Conservation (phyloP, 2,113 vertebrate species). For the Syrmaticus mikado region DNA sequence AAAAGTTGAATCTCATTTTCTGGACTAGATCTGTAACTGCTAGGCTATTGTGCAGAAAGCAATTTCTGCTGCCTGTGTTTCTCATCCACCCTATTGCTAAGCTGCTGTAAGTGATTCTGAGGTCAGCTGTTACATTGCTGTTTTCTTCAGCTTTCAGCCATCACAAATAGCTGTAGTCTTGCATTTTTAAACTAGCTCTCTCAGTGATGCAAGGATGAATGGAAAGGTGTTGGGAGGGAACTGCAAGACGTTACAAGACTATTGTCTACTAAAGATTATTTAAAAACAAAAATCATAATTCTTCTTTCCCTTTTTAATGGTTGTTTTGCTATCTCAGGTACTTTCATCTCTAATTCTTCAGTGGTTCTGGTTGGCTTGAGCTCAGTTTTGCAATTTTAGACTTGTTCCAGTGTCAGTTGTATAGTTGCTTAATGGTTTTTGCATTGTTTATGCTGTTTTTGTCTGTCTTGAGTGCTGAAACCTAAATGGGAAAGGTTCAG, state of each 20-base stretch:
- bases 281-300: neutral
- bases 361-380: neutral
- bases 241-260: neutral
- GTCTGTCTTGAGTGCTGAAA: neutral
- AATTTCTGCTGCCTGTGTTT: neutral
- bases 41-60: neutral
- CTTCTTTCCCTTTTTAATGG: neutral
- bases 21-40: neutral
- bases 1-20: neutral
- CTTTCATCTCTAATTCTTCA: neutral
- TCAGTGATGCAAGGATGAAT: neutral
- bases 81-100: neutral
- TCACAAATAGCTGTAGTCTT: neutral
- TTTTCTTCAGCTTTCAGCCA: neutral
- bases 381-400: neutral
- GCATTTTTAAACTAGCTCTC: slow-evolving; percentile 1
- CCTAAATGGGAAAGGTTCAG: neutral
- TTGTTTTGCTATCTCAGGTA: neutral
- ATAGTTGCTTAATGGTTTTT: neutral
- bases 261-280: neutral
- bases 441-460: neutral
- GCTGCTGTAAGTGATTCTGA: neutral
- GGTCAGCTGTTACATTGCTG: neutral
- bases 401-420: neutral
- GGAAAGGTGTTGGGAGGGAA: neutral